Evolutionary conservation across 2,888 invertebrate genomes (phyloP).

Genomic region (Anticlea derivata): DNA sequence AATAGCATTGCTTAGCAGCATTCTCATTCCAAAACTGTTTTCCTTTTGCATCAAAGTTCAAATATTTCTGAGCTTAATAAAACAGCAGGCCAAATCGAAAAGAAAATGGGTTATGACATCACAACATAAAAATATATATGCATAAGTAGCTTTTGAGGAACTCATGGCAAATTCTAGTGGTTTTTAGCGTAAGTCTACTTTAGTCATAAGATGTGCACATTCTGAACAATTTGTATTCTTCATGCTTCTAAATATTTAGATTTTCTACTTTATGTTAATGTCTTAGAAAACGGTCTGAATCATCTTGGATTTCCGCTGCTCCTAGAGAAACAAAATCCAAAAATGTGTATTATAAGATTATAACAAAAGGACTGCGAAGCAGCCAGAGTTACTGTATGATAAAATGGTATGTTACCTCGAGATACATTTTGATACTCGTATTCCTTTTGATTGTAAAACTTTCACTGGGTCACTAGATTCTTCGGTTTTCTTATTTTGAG

Average conservation of each 20-base stretch:
- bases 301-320: slow-evolving; percentile 5
- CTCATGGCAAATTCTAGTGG: not conserved
- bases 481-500: not conserved
- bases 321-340: slow-evolving; percentile 17
- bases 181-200: not conserved
- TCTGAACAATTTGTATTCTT: not conserved
- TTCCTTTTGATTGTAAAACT: slow-evolving; percentile 2
- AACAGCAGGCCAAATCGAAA: slow-evolving; percentile 5
- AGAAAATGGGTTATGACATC: slow-evolving; percentile 4
- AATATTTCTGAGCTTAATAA: slow-evolving; percentile 5
- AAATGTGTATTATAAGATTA: slow-evolving; percentile 7
- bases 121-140: slow-evolving; percentile 3
- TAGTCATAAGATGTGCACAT: not conserved
- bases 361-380: slow-evolving; percentile 1
- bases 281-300: not conserved
- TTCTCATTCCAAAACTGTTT: not conserved
- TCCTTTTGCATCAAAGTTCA: not conserved
- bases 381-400: not conserved
- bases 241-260: slow-evolving; percentile 11
- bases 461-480: not conserved
- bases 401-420: slow-evolving; percentile 16
- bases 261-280: not conserved
- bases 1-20: slow-evolving; percentile 1
- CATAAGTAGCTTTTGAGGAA: not conserved
- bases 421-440: not conserved